Evolutionary conservation across 2,888 invertebrate species (phyloP).

Genomic region (Lottia gigantea): DNA sequence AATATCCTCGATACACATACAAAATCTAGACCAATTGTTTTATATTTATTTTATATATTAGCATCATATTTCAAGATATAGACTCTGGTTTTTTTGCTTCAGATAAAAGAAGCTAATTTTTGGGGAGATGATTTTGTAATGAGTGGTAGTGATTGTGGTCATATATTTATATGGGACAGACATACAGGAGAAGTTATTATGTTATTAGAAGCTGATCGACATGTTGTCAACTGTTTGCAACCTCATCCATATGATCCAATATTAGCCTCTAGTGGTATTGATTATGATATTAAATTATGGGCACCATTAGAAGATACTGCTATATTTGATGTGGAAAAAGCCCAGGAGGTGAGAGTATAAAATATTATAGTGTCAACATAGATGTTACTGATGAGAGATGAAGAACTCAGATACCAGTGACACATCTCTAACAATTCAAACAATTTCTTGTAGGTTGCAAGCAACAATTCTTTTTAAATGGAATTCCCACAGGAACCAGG

Average conservation of each 20-base stretch:
- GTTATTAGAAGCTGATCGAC: slow-evolving; percentile 83
- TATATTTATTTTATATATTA: too few species aligned
- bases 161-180: slow-evolving; percentile 85
- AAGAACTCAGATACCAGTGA: neutral
- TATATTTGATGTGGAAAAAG: slow-evolving; percentile 75
- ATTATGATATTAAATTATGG: slow-evolving; percentile 88
- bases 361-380: neutral
- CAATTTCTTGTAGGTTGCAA: too few species aligned
- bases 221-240: slow-evolving; percentile 84
- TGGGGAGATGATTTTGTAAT: slow-evolving; percentile 85
- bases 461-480: too few species aligned
- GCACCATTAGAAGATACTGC: slow-evolving; percentile 76
- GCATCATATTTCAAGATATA: too few species aligned
- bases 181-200: slow-evolving; percentile 78
- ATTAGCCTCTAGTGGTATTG: slow-evolving; percentile 87
- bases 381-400: neutral
- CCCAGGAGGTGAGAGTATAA: slow-evolving; percentile 71
- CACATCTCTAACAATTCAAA: too few species aligned
- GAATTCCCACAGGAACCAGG: too few species aligned
- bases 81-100: slow-evolving; percentile 25
- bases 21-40: too few species aligned
- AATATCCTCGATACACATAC: too few species aligned
- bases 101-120: slow-evolving; percentile 88
- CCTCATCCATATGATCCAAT: slow-evolving; percentile 80
- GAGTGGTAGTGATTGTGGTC: slow-evolving; percentile 91